A percentile compares a stretch with the other conserved stretches of the same genome.
Evolutionary conservation across 2,888 invertebrate genomes (phyloP).

Genomic region (Ypsolopha sequella): DNA sequence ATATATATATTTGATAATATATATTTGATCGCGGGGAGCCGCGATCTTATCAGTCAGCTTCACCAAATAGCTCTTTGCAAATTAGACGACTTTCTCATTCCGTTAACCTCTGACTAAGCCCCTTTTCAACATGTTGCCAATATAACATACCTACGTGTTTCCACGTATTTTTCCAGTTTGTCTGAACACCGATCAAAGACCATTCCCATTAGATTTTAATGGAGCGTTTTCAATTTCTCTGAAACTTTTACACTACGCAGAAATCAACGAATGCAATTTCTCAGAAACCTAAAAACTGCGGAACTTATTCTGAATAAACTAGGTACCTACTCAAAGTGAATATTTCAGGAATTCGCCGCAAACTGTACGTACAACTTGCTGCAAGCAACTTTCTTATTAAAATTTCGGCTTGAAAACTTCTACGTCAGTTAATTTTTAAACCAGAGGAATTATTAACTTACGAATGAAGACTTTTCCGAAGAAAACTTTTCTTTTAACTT

Average conservation of each 20-base stretch:
- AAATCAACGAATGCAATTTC: not conserved
- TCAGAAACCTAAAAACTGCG: not conserved
- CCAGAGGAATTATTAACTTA: constrained; percentile 3
- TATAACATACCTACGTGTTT: too few relatives aligned
- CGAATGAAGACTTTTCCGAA: not conserved
- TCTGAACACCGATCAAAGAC: not conserved
- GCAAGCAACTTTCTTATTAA: constrained; percentile 7
- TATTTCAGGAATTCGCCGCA: not conserved
- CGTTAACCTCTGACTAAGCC: too few relatives aligned
- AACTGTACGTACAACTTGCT: not conserved
- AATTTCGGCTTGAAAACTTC: constrained; percentile 6
- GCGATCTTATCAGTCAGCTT: too few relatives aligned
- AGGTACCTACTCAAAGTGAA: constrained; percentile 1
- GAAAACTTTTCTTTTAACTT: not conserved
- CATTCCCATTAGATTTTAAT: not conserved
- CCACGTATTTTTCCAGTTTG: not conserved
- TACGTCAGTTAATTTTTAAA: constrained; percentile 4
- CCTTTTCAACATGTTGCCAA: too few relatives aligned
- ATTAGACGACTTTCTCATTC: too few relatives aligned
- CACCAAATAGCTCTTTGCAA: too few relatives aligned
- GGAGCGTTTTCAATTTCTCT: too few relatives aligned
- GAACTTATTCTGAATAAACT: not conserved
- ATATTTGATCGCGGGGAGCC: too few relatives aligned
- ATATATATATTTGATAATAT: too few relatives aligned
- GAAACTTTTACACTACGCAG: too few relatives aligned